Evolutionary conservation across 2,888 invertebrate genomes (phyloP), one percentile per base, ranked within the genome.

Genomic region (Amblyjoppa fuscipennis): DNA sequence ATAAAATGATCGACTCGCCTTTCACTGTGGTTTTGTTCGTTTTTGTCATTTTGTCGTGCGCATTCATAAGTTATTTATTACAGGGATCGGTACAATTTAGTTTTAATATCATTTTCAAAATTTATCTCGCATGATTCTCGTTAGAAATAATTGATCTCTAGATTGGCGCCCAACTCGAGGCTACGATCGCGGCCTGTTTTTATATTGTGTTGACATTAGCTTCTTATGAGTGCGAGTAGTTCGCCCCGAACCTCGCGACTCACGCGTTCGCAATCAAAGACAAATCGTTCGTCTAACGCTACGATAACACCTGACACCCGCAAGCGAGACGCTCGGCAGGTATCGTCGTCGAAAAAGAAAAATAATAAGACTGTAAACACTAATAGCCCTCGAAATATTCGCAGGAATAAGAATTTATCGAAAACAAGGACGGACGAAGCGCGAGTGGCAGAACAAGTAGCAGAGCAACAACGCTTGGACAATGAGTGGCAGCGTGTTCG

Each of bases 141-240:
- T n/a, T n/a, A n/a, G n/a, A n/a, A n/a, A n/a, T n/a, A n/a, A n/a
- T n/a, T n/a, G n/a, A n/a, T n/a, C n/a, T n/a, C n/a, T n/a, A n/a
- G n/a, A n/a, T 56, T 73, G 71, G 56, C 56, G 53, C 56, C 71
- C 71, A 73, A 73, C 71, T 73, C 51, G 71, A 20, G 71, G 71
- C 71, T 25, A 70, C 53, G 56, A n/a, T 56, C n/a, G 28, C 56
- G 6, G 56, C 13, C 7, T 73, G 20, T 73, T 38, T 59, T 31
- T 34, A 28, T 34, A 41, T 70, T 16, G 28, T 20, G 16, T 41
- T 16, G 7, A 49, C 28, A 16, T n/a, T 3, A 28, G 9, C 5
- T 13, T 5, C 34, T 34, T 5, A 73, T 73, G 71, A 56, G 31
- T n/a, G 2, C 53, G n/a, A 56, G 25, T 49, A 38, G 28, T 13